These are phyloP conservation scores for Poecilia gillii DNA, from an alignment of 2,797 vertebrate species.

Conservation along the genomic window DNA sequence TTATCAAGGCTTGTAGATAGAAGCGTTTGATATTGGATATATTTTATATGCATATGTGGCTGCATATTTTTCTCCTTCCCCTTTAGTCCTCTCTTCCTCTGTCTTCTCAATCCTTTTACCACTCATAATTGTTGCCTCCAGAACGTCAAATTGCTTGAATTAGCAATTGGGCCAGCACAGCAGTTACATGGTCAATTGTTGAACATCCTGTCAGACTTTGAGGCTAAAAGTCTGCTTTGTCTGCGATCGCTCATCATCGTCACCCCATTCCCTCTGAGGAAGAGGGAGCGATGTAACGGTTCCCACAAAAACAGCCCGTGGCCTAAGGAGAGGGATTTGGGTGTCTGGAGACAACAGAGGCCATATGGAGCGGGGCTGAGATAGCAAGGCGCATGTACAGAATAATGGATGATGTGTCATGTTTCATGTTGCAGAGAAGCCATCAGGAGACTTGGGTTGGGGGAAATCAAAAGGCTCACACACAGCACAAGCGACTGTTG, in stretches of 20 bases:
- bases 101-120: slow-evolving; percentile 68
- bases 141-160: slow-evolving; percentile 84
- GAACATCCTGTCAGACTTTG: slow-evolving; percentile 74
- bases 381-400: slow-evolving; percentile 83
- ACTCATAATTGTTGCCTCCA: slow-evolving; percentile 79
- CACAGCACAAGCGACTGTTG: slow-evolving; percentile 80
- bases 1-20: slow-evolving; percentile 5
- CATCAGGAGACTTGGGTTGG: slow-evolving; percentile 84
- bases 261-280: slow-evolving; percentile 80
- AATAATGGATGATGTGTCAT: slow-evolving; percentile 90
- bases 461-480: slow-evolving; percentile 83
- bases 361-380: slow-evolving; percentile 85
- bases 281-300: slow-evolving; percentile 80
- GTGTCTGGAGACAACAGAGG: slow-evolving; percentile 85
- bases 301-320: slow-evolving; percentile 84
- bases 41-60: slow-evolving; percentile 29
- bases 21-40: slow-evolving; percentile 27
- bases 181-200: slow-evolving; percentile 68
- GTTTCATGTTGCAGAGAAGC: slow-evolving; percentile 85
- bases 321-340: slow-evolving; percentile 85
- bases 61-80: slow-evolving; percentile 41
- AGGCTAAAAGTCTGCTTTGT: slow-evolving; percentile 69
- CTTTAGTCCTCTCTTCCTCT: slow-evolving; percentile 61
- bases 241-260: slow-evolving; percentile 80
- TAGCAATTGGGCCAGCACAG: slow-evolving; percentile 80